Evolutionary conservation across 2,888 invertebrate genomes (phyloP).

Genomic region (Scaptomyza caliginosa): DNA sequence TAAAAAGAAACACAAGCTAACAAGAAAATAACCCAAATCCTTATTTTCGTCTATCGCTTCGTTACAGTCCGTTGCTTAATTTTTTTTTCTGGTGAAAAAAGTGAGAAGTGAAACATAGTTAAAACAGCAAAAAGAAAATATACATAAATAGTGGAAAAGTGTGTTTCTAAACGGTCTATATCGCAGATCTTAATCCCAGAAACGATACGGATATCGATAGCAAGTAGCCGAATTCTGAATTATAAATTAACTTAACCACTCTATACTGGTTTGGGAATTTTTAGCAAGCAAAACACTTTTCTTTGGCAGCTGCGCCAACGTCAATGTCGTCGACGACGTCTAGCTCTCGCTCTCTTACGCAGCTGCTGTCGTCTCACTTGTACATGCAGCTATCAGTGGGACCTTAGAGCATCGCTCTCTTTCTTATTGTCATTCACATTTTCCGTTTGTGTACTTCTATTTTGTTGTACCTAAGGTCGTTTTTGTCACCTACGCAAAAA

Average conservation of each 20-base stretch:
- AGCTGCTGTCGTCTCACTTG: constrained; percentile 53
- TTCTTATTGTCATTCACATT: constrained; percentile 7
- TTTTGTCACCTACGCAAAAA: constrained; percentile 64
- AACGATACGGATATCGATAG: constrained; percentile 4
- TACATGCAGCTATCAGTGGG: constrained; percentile 15
- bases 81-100: constrained; percentile 32
- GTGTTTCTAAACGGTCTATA: constrained; percentile 7
- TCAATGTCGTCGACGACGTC: constrained; percentile 20
- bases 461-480: constrained; percentile 12
- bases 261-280: constrained; percentile 24
- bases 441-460: background rate
- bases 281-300: constrained; percentile 45
- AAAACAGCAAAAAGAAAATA: constrained; percentile 5
- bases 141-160: constrained; percentile 9
- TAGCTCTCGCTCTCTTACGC: constrained; percentile 39
- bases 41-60: background rate
- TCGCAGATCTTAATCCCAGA: background rate
- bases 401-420: constrained; percentile 23
- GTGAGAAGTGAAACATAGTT: constrained; percentile 19
- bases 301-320: constrained; percentile 22
- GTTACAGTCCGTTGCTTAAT: background rate
- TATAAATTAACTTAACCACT: constrained; percentile 3
- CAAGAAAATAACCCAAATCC: constrained; percentile 4
- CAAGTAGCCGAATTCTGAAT: background rate
- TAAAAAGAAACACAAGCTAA: background rate